phyloP scores from a whole-genome alignment of 2,113 vertebrate genomes.

The Larimichthys crocea region DNA sequence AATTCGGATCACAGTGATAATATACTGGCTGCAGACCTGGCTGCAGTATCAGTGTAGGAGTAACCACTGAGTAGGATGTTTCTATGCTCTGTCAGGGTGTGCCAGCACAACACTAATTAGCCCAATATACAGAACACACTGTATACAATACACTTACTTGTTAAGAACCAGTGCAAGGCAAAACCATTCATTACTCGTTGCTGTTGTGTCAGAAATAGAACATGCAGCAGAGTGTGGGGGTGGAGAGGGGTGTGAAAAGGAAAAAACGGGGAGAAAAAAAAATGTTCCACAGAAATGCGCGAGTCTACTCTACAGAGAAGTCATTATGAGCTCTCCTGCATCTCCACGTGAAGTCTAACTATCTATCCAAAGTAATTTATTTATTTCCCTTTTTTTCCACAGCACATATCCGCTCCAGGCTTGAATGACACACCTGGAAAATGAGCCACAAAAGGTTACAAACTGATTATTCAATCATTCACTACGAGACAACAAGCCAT shows the following conservation, averaged over 20 bases:
- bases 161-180: constrained; percentile 63
- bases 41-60: constrained; percentile 48
- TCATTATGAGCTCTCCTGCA: constrained; percentile 60
- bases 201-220: constrained; percentile 77
- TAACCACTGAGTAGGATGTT: constrained; percentile 51
- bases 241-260: constrained; percentile 60
- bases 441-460: constrained; percentile 70
- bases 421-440: constrained; percentile 73
- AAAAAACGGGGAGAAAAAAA: constrained; percentile 46
- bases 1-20: constrained; percentile 1
- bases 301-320: constrained; percentile 57
- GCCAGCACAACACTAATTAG: constrained; percentile 70
- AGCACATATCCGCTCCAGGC: constrained; percentile 41
- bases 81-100: constrained; percentile 43
- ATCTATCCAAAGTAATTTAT: constrained; percentile 66
- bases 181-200: constrained; percentile 74
- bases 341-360: constrained; percentile 53
- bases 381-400: constrained; percentile 55
- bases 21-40: constrained; percentile 28
- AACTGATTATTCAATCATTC: constrained; percentile 80
- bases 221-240: constrained; percentile 57
- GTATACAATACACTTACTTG: constrained; percentile 70
- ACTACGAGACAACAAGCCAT: constrained; percentile 69
- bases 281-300: constrained; percentile 43
- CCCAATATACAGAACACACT: constrained; percentile 65